phyloP scores from a whole-genome alignment of 1,140 invertebrate species.

The Apis cerana region DNA sequence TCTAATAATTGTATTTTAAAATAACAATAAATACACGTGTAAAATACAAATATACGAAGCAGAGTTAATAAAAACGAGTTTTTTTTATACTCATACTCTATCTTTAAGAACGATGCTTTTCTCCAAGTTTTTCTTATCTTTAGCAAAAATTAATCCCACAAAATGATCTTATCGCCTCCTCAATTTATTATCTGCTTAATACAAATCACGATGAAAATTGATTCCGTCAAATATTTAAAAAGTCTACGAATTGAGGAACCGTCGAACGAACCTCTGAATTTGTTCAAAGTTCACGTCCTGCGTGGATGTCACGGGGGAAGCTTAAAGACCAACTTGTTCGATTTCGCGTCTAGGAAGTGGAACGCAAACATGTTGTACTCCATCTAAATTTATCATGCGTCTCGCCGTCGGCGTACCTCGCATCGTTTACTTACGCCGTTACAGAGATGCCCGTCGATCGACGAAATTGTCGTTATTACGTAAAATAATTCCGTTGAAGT shows the following conservation, averaged over 20 bases:
- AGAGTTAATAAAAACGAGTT: too few relatives aligned
- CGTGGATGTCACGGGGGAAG: slow-evolving; percentile 9
- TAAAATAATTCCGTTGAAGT: slow-evolving; percentile 50
- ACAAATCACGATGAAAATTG: neutral
- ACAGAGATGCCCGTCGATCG: slow-evolving; percentile 10
- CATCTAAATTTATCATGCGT: slow-evolving; percentile 68
- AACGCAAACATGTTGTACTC: slow-evolving; percentile 65
- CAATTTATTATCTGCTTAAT: too few relatives aligned
- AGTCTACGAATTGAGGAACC: neutral
- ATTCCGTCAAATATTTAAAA: neutral
- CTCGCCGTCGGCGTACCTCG: slow-evolving; percentile 51
- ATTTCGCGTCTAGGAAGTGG: slow-evolving; percentile 67
- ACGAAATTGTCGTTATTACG: slow-evolving; percentile 52
- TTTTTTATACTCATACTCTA: too few relatives aligned
- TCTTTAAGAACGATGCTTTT: too few relatives aligned
- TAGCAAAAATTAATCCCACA: too few relatives aligned
- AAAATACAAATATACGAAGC: too few relatives aligned
- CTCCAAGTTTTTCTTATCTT: too few relatives aligned
- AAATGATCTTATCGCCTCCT: too few relatives aligned
- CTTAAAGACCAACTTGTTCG: slow-evolving; percentile 49
- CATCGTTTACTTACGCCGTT: slow-evolving; percentile 61
- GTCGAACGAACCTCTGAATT: neutral
- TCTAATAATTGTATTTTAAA: too few relatives aligned
- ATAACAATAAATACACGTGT: too few relatives aligned
- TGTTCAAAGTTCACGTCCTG: slow-evolving; percentile 18